Evolutionary conservation across 37 sponge, comb jelly and placozoan species (phyloP), one percentile per base, ranked within the genome.

Genomic region (Trichoplax adhaerens): DNA sequence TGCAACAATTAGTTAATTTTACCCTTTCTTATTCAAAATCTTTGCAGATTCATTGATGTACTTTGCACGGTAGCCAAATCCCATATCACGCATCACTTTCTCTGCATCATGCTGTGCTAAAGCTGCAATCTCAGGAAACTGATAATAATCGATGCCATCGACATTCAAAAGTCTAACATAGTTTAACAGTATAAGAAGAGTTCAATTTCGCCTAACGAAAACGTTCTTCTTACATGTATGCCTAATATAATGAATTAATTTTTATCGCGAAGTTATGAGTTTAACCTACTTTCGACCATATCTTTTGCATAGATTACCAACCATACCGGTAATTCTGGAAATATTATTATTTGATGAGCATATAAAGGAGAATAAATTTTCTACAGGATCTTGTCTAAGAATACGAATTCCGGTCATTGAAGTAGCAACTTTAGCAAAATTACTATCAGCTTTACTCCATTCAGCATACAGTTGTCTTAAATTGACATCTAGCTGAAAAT

Each of bases 301-400:
- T 0, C 47, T 64, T 50, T 8, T 65, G 70, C 84, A 85, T 56
- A 95, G 79, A 51, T 77, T 81, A 51, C 70, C 56, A 52, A 95
- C 57, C 82, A 95, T 87, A 54, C 66, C 68, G 29, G 82, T 65
- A 62, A 95, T 95, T 29, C 97, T 71, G 0, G 78, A 58, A 29
- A 91, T 85, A 58, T 95, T 82, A 81, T 95, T 95, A 76, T 88
- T 88, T 59, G 97, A 81, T 8, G 97, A 95, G 50, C 93, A 91
- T 52, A 95, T 95, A 62, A 95, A 95, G 50, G 89, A 63, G 8
- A 95, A 76, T 2, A 95, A 61, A 54, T 76, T 74, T 70, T 95
- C 92, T 5, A 83, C 54, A 0, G 92, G 89, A 48, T 91, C 86
- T 74, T 91, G 89, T 10, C 84, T 62, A 5, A 95, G 76, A 1